Conservation (phyloP, 2,888 invertebrate genomes). For the Octodonta nipae region DNA sequence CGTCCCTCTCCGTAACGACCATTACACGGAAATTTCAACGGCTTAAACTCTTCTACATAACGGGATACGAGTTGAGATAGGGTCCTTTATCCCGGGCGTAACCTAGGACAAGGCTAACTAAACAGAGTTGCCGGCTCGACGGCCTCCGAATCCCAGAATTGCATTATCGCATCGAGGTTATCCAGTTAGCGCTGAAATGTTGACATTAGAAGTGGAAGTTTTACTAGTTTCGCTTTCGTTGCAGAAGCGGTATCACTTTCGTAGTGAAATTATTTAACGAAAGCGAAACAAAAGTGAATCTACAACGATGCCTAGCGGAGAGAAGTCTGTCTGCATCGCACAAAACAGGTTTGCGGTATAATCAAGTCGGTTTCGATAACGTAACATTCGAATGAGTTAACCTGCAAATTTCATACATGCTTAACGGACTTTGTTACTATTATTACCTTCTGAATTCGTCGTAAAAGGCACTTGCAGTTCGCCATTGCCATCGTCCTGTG, state of each 20-base stretch:
- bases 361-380: constrained; percentile 5
- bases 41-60: constrained; percentile 9
- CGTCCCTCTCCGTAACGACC: constrained; percentile 3
- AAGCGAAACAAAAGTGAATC: constrained; percentile 21
- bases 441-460: constrained; percentile 45
- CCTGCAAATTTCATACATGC: constrained; percentile 21
- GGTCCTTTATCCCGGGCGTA: constrained; percentile 24
- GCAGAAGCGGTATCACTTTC: constrained; percentile 20
- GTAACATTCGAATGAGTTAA: constrained; percentile 17
- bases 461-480: constrained; percentile 51
- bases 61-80: constrained; percentile 18
- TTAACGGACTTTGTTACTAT: too few relatives aligned
- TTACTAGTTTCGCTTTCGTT: constrained; percentile 17
- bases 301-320: constrained; percentile 13
- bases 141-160: too few relatives aligned
- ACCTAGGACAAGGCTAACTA: constrained; percentile 29
- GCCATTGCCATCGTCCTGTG: constrained; percentile 43
- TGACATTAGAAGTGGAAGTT: constrained; percentile 4
- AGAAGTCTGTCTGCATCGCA: constrained; percentile 6
- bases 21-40: not conserved
- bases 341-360: constrained; percentile 16
- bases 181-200: constrained; percentile 7
- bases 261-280: constrained; percentile 11
- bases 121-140: constrained; percentile 16
- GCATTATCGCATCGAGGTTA: too few relatives aligned